Percentiles rank a stretch among this genome's conserved stretches.
These are phyloP conservation scores for Terrapene triunguis DNA, from an alignment of 2,113 vertebrate genomes.

Conservation along the genomic window DNA sequence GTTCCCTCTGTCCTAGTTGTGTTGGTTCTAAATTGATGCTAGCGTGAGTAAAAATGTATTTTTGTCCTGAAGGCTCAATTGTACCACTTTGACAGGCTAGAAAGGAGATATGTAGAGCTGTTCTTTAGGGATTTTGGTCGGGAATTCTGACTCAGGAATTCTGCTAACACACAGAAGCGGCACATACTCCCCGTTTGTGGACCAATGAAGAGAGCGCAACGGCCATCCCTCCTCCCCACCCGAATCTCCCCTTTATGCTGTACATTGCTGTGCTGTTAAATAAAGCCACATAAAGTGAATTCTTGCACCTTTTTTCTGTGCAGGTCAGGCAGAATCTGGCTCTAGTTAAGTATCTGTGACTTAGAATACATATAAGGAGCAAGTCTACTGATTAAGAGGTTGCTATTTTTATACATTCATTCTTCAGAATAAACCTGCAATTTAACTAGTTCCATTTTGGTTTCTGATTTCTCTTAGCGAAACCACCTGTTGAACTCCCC, in stretches of 20 bases:
- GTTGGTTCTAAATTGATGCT: background rate
- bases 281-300: constrained; percentile 10
- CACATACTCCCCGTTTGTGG: too few species aligned
- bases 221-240: background rate
- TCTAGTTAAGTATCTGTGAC: background rate
- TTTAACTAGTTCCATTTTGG: background rate
- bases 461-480: too few species aligned
- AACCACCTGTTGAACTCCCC: background rate
- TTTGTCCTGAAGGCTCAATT: background rate
- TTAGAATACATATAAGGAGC: background rate
- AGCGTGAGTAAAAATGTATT: constrained; percentile 5
- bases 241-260: background rate
- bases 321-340: background rate
- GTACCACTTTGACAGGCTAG: background rate
- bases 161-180: background rate
- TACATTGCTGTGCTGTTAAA: background rate
- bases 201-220: too few species aligned
- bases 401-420: background rate
- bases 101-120: background rate
- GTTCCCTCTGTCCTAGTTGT: background rate
- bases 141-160: background rate
- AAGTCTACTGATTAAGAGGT: background rate
- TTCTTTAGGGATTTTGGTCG: background rate
- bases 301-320: background rate
- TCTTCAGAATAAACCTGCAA: background rate